Percentiles rank a stretch among this genome's conserved stretches.
These are phyloP conservation scores for Cossypha caffra DNA, from an alignment of 2,797 vertebrate genomes.

Conservation along the genomic window DNA sequence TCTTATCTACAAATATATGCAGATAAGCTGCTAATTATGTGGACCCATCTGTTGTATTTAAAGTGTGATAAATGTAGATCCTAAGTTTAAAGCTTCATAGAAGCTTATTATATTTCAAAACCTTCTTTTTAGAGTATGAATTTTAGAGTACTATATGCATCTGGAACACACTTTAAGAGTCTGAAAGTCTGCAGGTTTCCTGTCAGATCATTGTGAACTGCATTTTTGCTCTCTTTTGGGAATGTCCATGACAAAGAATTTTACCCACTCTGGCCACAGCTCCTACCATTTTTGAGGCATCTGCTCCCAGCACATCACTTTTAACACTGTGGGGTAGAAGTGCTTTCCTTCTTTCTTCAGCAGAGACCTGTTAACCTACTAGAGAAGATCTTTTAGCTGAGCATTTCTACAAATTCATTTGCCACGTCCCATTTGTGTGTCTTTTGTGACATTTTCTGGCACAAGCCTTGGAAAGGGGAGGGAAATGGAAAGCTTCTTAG, in stretches of 20 bases:
- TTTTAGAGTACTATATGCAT: background rate
- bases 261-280: background rate
- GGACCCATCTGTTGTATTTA: constrained; percentile 73
- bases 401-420: background rate
- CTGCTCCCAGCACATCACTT: background rate
- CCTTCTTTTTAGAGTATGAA: background rate
- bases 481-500: background rate
- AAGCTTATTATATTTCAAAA: constrained; percentile 29
- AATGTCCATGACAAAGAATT: background rate
- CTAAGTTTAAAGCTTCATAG: constrained; percentile 37
- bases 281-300: background rate
- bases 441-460: background rate
- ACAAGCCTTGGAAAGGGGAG: background rate
- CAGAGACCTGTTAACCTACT: background rate
- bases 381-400: background rate
- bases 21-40: constrained; percentile 74
- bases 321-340: background rate
- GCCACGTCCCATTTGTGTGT: background rate
- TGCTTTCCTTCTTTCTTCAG: background rate
- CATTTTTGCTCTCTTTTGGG: background rate
- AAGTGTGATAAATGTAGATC: constrained; percentile 16
- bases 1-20: constrained; percentile 64
- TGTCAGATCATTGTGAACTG: background rate
- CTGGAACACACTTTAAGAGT: background rate
- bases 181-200: background rate